Evolutionary conservation across 1,140 invertebrate genomes (phyloP), one percentile per base, ranked within the genome.

Genomic region (Aphaenogaster floridana): DNA sequence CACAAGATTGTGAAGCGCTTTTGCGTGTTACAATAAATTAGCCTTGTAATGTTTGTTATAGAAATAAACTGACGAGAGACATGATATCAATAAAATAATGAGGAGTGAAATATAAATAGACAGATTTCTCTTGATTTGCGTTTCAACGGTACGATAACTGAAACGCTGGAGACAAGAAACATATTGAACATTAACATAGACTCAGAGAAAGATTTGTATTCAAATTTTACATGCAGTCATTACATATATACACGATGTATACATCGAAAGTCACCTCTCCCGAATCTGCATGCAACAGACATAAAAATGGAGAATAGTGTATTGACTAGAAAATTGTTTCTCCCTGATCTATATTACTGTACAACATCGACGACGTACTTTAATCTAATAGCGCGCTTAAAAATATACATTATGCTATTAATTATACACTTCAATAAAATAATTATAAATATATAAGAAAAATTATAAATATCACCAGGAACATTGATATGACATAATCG

Each of bases 81-180:
- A 39, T 71, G 59, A 45, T 21, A 68, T 45, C 0, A 68, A 68
- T 45, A 68, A 61, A 45, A 48, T 28, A 15, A 78, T 5, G 39
- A 48, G 17, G 17, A 8, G 1, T 80, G 21, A 39, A 15, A 71
- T 17, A 74, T 39, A 21, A 71, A 21, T 69, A 83, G 21, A 45
- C 28, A 68, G 45, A 69, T 69, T 68, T 42, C 36, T 45, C 3
- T 76, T 76, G 42, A 61, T 74, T 74, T 42, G 28, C 69, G 54
- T 83, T 83, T 74, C 54, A 74, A 72, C 13, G 9, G 3, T 34
- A 15, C 52, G 52, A 61, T 50, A 79, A 84, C 72, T 72, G 50
- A 88, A 68, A 89, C 89, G 88, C 89, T 93, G 92, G 93, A 94
- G 91, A 93, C 91, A 93, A 94, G 92, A 93, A 93, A 90, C 7